Conservation (phyloP, 1,140 invertebrate genomes). For the Drosophila pruinosa region DNA sequence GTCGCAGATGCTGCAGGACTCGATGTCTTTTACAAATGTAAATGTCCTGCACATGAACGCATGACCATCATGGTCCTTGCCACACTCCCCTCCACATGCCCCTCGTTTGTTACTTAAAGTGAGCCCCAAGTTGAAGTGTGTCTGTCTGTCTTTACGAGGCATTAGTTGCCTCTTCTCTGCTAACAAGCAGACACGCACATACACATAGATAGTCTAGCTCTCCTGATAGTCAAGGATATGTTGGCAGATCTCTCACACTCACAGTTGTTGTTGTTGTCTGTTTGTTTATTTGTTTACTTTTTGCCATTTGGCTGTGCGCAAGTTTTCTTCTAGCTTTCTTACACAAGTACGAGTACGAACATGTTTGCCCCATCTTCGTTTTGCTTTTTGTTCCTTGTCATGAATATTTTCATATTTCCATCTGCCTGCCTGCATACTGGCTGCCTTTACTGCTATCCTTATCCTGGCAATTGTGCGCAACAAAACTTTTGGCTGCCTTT, state of each 20-base stretch:
- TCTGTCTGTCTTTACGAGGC: slow-evolving; percentile 6
- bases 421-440: slow-evolving; percentile 30
- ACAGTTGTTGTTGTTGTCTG: background rate
- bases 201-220: background rate
- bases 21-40: slow-evolving; percentile 43
- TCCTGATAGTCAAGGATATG: slow-evolving; percentile 12
- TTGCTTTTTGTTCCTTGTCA: slow-evolving; percentile 25
- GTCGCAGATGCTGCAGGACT: slow-evolving; percentile 47
- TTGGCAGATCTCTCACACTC: slow-evolving; percentile 7
- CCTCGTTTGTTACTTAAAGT: slow-evolving; percentile 16
- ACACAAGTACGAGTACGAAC: background rate
- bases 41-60: slow-evolving; percentile 39
- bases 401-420: slow-evolving; percentile 78
- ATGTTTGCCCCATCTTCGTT: slow-evolving; percentile 8
- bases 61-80: slow-evolving; percentile 23
- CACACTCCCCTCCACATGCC: background rate
- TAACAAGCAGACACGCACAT: slow-evolving; percentile 32
- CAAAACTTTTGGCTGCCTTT: slow-evolving; percentile 61
- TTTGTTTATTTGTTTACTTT: slow-evolving; percentile 76
- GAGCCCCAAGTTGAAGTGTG: slow-evolving; percentile 13
- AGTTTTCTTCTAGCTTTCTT: slow-evolving; percentile 36
- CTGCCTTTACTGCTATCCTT: slow-evolving; percentile 36
- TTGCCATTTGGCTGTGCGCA: slow-evolving; percentile 64
- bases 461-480: slow-evolving; percentile 66
- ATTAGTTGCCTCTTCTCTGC: slow-evolving; percentile 22